Evolutionary conservation across 2,888 invertebrate genomes (phyloP).

Genomic region (Anoplius nigerrimus): DNA sequence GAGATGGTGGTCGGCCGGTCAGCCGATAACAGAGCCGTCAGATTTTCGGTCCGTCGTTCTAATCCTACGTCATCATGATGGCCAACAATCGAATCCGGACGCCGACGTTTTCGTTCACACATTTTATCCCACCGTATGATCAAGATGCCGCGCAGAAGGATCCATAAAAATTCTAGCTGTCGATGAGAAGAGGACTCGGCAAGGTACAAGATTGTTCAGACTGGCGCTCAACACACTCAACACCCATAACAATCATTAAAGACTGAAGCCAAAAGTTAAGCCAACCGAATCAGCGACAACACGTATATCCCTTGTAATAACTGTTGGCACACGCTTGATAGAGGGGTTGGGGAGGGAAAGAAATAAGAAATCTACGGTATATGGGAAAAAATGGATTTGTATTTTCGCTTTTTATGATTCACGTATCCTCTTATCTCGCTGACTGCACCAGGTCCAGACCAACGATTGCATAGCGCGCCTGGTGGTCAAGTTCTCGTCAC

Average conservation of each 20-base stretch:
- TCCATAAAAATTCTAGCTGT: too few species aligned
- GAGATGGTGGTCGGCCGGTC: constrained; percentile 38
- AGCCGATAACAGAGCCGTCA: background rate
- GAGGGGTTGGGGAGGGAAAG: too few species aligned
- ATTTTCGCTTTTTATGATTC: background rate
- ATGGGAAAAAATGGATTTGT: background rate
- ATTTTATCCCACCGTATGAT: constrained; percentile 51
- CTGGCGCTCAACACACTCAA: too few species aligned
- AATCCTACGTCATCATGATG: constrained; percentile 54
- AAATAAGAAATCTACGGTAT: too few species aligned
- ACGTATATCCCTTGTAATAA: too few species aligned
- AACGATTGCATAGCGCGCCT: constrained; percentile 24
- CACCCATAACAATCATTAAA: too few species aligned
- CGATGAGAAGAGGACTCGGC: too few species aligned
- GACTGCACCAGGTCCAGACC: constrained; percentile 38
- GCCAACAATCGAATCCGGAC: constrained; percentile 22
- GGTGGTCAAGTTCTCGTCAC: constrained; percentile 15
- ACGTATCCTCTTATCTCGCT: constrained; percentile 9
- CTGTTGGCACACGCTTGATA: too few species aligned
- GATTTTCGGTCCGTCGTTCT: constrained; percentile 42
- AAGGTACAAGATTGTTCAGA: too few species aligned
- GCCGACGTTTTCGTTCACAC: constrained; percentile 62
- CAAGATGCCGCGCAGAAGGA: too few species aligned
- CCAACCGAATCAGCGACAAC: too few species aligned
- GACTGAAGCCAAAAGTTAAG: too few species aligned